Base-by-base conservation (phyloP, 2,113 vertebrate genomes). In the Stegastes partitus region DNA sequence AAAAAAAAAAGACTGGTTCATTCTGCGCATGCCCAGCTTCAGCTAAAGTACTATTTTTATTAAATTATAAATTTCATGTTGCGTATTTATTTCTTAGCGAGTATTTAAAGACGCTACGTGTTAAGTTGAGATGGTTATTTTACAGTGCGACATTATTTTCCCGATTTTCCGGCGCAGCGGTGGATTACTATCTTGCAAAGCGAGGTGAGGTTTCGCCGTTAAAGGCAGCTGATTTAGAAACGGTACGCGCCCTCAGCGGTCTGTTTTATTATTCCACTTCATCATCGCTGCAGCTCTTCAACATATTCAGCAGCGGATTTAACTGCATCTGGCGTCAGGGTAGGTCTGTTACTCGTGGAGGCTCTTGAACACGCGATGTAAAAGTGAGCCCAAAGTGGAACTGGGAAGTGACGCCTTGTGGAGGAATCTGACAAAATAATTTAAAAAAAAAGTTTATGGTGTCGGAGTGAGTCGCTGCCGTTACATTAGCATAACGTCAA, bases 371-470 rank as follows among this genome's bases (percentile, higher is more conserved):
- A 16, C 18, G 18, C 5, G 31, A 34, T 9, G 31, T 74, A 5
- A 62, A 79, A 82, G 49, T 21, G 67, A 58, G 28, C 58, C 58
- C n/a, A 62, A 76, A 81, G 70, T 68, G 54, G 15, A 37, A 55
- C 55, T 74, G 90, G 85, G 88, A 92, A 90, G 91, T 93, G 91
- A 93, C 90, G 89, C 70, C 58, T 68, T 71, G 75, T 78, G 74
- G 76, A 84, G 74, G 67, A 75, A 87, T 80, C 65, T 58, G 55
- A 57, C 49, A 44, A 58, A 37, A 18, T 1, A 57, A 53, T 0
- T 15, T 19, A 31, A 31, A 73, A 51, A 10, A 56, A 47, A 87
- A 86, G 75, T 87, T 90, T 64, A 1, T 10, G 25, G 6, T 1
- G 19, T 22, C 5, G 71, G 8, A n/a, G 16, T 26, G 15, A 16